phyloP scores from a whole-genome alignment of 1,140 invertebrate genomes.

The Microplitis demolitor region DNA sequence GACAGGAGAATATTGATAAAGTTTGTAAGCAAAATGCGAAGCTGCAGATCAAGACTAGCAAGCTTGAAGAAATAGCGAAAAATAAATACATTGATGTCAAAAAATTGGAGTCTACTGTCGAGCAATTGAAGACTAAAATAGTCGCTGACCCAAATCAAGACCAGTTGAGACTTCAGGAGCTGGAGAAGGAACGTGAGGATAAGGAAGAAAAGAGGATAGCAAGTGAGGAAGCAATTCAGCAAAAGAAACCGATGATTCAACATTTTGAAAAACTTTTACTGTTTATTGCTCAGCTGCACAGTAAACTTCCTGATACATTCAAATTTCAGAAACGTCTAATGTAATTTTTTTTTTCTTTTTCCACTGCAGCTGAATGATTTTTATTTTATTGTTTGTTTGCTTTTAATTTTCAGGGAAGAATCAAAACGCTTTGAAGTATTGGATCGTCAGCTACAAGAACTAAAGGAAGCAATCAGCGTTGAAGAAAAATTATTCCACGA shows the following conservation, averaged over 20 bases:
- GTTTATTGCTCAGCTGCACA: conserved; percentile 33
- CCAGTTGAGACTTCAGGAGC: conserved; percentile 29
- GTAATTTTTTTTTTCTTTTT: not conserved
- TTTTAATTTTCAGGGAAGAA: not conserved
- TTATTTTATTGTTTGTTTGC: no score
- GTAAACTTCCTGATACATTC: conserved; percentile 27
- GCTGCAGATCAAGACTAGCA: not conserved
- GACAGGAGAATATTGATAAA: not conserved
- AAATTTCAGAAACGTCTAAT: not conserved
- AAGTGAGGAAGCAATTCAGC: conserved; percentile 33
- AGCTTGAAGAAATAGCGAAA: not conserved
- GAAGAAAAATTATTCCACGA: not conserved
- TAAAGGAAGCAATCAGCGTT: not conserved
- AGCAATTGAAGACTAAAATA: conserved; percentile 39
- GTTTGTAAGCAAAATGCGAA: not conserved
- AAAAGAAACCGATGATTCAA: conserved; percentile 40
- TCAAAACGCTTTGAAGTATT: not conserved
- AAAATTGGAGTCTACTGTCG: conserved; percentile 36
- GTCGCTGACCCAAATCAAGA: conserved; percentile 42
- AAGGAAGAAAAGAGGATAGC: conserved; percentile 35
- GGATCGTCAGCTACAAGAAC: not conserved
- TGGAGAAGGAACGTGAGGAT: conserved; percentile 29
- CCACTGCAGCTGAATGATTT: no score
- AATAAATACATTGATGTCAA: conserved; percentile 6
- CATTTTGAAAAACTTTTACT: conserved; percentile 31